Evolutionary conservation across 2,888 invertebrate genomes (phyloP), one percentile per base, ranked within the genome.

Genomic region (Portevinia maculata): DNA sequence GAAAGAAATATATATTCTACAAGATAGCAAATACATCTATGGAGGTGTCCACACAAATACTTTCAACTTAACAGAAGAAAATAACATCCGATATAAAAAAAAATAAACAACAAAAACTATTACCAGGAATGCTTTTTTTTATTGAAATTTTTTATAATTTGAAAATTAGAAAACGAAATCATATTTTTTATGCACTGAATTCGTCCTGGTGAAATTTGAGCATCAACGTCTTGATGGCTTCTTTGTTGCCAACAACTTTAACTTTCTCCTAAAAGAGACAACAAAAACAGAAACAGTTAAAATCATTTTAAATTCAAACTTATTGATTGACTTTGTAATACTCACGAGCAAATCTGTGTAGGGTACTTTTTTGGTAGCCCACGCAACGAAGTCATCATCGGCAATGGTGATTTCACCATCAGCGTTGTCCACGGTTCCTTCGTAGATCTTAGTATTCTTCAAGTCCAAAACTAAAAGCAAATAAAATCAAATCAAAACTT

Each of bases 401-500:
- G 86, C 85, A 52, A 90, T 86, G 8, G 88, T 90, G 3, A 90
- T 86, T 60, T 87, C 88, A 1, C 86, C 89, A 78, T 89, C 90
- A 0, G 87, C 85, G 46, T 71, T 70, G 0, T 79, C 28, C 1
- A 86, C 85, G 37, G 85, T 87, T 21, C 90, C 90, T 52, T 90
- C 90, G 67, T 88, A 90, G 62, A 90, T 89, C 70, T 90, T 89
- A 79, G 90, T 71, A 41, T 89, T 89, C 88, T 90, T 90, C 85
- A 90, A 89, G 88, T 90, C 90, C 81, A 90, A 88, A 76, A 90
- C 90, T 90, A 83, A 70, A 79, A 76, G 73, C 84, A 85, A 86
- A 59, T 84, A 24, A 15, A 28, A 28, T 32, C 2, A 46, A 9
- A 59, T 2, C 4, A n/a, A 19, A 17, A 19, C 4, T 44, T 21